Conservation (phyloP, 1,140 invertebrate genomes). For the Apis cerana region DNA sequence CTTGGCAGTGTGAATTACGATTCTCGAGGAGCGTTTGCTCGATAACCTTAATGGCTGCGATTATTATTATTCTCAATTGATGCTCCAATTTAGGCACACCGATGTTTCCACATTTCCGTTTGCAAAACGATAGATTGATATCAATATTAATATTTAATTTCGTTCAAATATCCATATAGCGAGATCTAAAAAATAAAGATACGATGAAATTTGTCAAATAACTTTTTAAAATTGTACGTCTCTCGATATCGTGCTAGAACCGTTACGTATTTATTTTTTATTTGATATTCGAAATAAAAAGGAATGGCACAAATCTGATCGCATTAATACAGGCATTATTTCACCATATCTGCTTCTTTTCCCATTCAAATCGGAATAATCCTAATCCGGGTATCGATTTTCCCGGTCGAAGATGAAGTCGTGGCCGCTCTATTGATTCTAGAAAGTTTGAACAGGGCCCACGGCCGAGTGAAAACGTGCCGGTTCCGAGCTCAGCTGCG, state of each 20-base stretch:
- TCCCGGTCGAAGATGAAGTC: constrained; percentile 46
- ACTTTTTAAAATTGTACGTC: too few relatives aligned
- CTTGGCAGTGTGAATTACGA: constrained; percentile 8
- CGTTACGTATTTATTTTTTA: background rate
- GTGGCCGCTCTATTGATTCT: constrained; percentile 56
- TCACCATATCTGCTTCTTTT: background rate
- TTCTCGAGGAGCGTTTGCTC: constrained; percentile 10
- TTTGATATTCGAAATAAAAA: background rate
- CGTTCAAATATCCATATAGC: too few relatives aligned
- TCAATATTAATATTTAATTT: too few relatives aligned
- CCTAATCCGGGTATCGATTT: background rate
- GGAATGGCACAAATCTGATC: background rate
- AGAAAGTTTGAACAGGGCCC: constrained; percentile 49
- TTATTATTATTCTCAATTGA: constrained; percentile 50
- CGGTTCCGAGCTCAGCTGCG: constrained; percentile 63
- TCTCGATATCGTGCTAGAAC: too few relatives aligned
- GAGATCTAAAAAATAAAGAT: too few relatives aligned
- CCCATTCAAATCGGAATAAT: too few relatives aligned
- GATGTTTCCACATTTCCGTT: background rate
- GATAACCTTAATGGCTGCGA: background rate
- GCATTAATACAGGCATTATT: background rate
- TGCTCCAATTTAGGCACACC: constrained; percentile 52
- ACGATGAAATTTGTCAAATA: too few relatives aligned
- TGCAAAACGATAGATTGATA: background rate
- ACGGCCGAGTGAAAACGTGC: constrained; percentile 42